Conservation (phyloP, 2,888 invertebrate species). For the Melangyna quadrimaculata region DNA sequence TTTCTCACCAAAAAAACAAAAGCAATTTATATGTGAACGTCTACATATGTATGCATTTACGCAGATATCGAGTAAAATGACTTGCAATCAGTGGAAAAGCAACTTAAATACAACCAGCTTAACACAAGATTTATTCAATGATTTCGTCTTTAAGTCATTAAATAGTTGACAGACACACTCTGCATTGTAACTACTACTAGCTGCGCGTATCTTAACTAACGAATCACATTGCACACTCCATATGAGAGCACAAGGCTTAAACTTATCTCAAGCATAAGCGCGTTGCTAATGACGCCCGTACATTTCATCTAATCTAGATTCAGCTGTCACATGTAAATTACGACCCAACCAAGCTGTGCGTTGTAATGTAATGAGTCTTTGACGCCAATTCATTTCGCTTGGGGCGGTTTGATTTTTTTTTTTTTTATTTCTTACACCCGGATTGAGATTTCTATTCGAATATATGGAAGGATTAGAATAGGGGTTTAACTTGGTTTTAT, state of each 20-base stretch:
- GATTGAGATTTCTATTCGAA: slow-evolving; percentile 30
- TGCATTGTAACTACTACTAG: slow-evolving; percentile 34
- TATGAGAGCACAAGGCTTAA: slow-evolving; percentile 1
- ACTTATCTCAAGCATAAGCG: slow-evolving; percentile 55
- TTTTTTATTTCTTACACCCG: slow-evolving; percentile 43
- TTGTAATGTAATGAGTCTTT: slow-evolving; percentile 62
- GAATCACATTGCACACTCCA: slow-evolving; percentile 39
- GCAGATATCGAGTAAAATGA: not conserved
- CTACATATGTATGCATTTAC: not conserved
- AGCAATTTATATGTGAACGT: too few relatives aligned
- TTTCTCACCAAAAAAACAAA: not conserved
- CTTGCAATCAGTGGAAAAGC: not conserved
- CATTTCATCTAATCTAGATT: slow-evolving; percentile 69
- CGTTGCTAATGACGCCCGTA: slow-evolving; percentile 67
- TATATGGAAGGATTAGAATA: not conserved
- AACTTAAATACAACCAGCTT: slow-evolving; percentile 41
- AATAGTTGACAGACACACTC: slow-evolving; percentile 53
- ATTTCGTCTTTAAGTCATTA: slow-evolving; percentile 64
- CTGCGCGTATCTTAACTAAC: slow-evolving; percentile 51
- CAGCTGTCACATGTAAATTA: slow-evolving; percentile 71
- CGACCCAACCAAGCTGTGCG: slow-evolving; percentile 42
- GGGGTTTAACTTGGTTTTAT: not conserved
- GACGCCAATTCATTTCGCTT: slow-evolving; percentile 63
- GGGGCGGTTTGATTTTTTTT: too few relatives aligned
- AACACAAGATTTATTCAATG: slow-evolving; percentile 58